Conservation (phyloP, 1,140 invertebrate species). For the Trichonephila inaurata region DNA sequence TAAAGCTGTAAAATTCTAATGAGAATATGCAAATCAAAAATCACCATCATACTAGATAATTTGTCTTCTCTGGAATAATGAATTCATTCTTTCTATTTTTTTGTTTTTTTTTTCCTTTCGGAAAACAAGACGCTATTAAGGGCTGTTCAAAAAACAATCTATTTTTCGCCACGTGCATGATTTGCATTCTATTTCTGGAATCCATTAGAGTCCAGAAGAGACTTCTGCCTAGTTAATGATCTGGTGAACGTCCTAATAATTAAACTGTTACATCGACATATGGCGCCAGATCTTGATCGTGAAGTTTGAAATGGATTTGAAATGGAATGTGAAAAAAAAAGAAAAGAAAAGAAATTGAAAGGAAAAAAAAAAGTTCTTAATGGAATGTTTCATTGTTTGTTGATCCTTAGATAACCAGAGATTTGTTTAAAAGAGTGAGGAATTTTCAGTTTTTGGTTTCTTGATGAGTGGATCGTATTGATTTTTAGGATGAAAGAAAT, state of each 20-base stretch:
- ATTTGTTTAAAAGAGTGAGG: conserved; percentile 7
- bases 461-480: background rate
- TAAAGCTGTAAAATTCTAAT: conserved; percentile 16
- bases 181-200: conserved; percentile 55
- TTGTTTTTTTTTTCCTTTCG: background rate
- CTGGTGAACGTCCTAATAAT: conserved; percentile 43
- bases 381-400: conserved; percentile 24
- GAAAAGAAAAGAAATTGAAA: background rate
- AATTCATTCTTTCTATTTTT: conserved; percentile 16
- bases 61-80: conserved; percentile 34
- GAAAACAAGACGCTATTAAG: conserved; percentile 32
- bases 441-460: conserved; percentile 9
- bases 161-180: conserved; percentile 19
- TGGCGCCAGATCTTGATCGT: conserved; percentile 48
- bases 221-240: conserved; percentile 59
- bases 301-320: conserved; percentile 35
- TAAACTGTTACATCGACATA: conserved; percentile 47
- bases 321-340: conserved; percentile 24
- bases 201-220: conserved; percentile 47
- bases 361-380: background rate
- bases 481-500: background rate
- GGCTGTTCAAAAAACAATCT: conserved; percentile 43
- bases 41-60: conserved; percentile 15
- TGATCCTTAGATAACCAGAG: conserved; percentile 39
- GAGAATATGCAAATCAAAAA: conserved; percentile 35